Percentiles rank a stretch among this genome's conserved stretches.
phyloP scores from a whole-genome alignment of 2,888 invertebrate species.

The Cryptocephalus moraei region DNA sequence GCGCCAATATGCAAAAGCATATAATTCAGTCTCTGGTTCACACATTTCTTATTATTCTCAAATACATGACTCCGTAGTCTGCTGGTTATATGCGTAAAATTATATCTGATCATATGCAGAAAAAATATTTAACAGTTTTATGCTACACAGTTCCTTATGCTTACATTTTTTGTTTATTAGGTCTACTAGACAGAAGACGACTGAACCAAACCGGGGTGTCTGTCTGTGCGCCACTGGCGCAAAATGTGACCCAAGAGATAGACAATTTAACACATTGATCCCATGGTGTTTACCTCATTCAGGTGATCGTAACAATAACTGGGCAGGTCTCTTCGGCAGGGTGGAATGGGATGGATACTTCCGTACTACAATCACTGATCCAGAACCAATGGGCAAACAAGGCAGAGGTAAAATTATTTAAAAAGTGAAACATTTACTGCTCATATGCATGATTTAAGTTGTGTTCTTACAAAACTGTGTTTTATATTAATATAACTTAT shows the following conservation, averaged over 20 bases:
- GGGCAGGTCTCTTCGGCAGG: conserved; percentile 77
- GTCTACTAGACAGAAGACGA: conserved; percentile 39
- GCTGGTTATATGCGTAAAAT: too few species aligned
- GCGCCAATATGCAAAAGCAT: too few species aligned
- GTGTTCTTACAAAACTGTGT: not conserved
- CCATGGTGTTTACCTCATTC: conserved; percentile 87
- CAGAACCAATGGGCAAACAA: conserved; percentile 87
- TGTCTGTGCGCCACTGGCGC: conserved; percentile 62
- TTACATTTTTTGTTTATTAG: conserved; percentile 20
- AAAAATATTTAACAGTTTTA: too few species aligned
- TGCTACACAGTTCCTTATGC: too few species aligned
- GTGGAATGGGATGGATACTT: conserved; percentile 78
- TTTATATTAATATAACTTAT: too few species aligned
- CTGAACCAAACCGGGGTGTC: conserved; percentile 55
- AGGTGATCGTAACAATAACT: conserved; percentile 74
- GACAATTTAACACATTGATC: conserved; percentile 73
- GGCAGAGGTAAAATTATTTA: conserved; percentile 44
- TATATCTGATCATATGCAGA: too few species aligned
- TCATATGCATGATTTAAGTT: not conserved
- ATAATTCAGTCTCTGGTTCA: too few species aligned
- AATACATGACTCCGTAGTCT: too few species aligned
- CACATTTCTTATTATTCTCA: too few species aligned
- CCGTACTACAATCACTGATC: conserved; percentile 75
- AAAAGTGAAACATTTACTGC: not conserved
- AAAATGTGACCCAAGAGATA: conserved; percentile 58